Percentiles rank a stretch among this genome's conserved stretches.
phyloP scores from a whole-genome alignment of 2,113 vertebrate species.

The Herpetotheres cachinnans region DNA sequence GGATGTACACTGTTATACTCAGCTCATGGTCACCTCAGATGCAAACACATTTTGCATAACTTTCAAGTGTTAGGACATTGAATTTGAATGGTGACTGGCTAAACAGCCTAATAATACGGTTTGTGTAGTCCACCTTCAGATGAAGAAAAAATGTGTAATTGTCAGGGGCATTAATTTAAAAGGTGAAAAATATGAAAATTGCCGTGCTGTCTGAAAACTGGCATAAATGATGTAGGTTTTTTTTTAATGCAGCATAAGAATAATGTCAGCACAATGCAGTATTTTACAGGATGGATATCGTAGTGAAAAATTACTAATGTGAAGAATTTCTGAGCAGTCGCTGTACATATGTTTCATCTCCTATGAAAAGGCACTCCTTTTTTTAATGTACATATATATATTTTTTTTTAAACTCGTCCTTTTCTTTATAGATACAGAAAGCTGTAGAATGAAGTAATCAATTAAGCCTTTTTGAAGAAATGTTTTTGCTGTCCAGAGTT shows the following conservation, averaged over 20 bases:
- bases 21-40: background rate
- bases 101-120: background rate
- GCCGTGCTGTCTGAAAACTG: background rate
- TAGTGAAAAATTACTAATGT: background rate
- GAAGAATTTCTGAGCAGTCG: background rate
- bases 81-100: background rate
- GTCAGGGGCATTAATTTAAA: background rate
- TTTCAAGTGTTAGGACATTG: accelerated
- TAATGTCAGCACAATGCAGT: background rate
- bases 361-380: background rate
- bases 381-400: background rate
- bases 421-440: background rate
- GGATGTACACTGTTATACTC: accelerated
- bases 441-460: background rate
- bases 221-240: background rate
- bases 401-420: background rate
- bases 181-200: background rate
- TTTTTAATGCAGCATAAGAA: background rate
- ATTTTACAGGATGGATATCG: background rate
- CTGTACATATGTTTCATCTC: background rate
- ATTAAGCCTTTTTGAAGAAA: background rate
- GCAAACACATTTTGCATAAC: background rate
- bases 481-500: background rate
- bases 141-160: background rate
- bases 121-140: background rate